Base-by-base conservation (phyloP, 30 jellyfish, hydroid and myxozoan species). In the Morbakka virulenta region DNA sequence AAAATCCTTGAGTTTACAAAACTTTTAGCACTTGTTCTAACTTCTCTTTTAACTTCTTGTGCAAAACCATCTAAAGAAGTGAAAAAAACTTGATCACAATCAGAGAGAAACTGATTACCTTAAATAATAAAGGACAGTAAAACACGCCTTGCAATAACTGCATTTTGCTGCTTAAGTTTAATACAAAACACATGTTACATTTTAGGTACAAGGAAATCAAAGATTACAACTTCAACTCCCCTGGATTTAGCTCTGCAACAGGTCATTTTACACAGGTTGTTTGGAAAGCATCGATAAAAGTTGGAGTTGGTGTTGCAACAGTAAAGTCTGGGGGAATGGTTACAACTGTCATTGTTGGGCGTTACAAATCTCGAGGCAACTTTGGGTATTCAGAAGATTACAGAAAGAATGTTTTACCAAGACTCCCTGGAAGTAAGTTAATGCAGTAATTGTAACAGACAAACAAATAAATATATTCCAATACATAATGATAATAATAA, bases 261-360 rank as follows among this genome's bases (percentile, higher is more conserved):
- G 96, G 96, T 12, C 96, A 86, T 71, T 86, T 86, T 62, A 77
- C 96, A 13, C 96, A 86, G 72, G 80, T 86, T 28, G 93, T 86
- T 1, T 86, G 96, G 96, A 86, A 70, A 29, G 81, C 77, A 21
- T 61, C 85, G 33, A 77, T 84, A 32, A 62, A 71, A 51, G 81
- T 86, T 51, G 96, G 96, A 28, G 70, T 79, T 29, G 96, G 96
- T 50, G 48, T 73, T 21, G 96, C 96, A 64, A 86, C 67, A 26
- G 95, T 73, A 6, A 35, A 53, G 11, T 34, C 69, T 2, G 89
- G 88, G 29, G 61, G 82, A 24, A 85, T 28, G 83, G 85, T 85
- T 33, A n/a, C n/a, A n/a, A n/a, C n/a, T n/a, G 89, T 50, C 57
- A 83, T 85, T 53, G 89, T 76, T 1, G 95, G 89, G 9, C 67